Conservation (phyloP, 2,797 vertebrate genomes). For the Sciurus carolinensis region DNA sequence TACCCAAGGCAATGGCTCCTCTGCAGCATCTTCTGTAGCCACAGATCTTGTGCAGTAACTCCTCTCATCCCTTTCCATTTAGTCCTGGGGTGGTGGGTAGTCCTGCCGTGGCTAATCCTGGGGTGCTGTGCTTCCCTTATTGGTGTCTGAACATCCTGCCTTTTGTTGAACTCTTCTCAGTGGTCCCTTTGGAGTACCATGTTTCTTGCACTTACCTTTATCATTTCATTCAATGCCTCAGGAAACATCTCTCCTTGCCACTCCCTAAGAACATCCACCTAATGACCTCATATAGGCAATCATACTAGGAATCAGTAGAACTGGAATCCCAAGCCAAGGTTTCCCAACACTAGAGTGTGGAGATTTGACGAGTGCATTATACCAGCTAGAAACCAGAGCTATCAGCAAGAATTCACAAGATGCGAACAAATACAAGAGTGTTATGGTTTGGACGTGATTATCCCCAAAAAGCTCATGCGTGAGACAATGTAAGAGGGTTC, state of each 20-base stretch:
- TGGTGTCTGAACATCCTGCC: not conserved
- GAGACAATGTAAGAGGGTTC: too few species aligned
- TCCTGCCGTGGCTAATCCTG: not conserved
- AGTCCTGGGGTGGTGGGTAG: not conserved
- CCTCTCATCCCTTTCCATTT: not conserved
- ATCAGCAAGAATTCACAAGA: slow-evolving; percentile 39
- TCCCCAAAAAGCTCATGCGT: too few species aligned
- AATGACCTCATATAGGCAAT: not conserved
- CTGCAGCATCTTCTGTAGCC: not conserved
- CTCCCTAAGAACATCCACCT: not conserved
- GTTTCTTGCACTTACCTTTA: not conserved
- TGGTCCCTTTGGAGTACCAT: not conserved
- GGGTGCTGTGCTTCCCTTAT: not conserved
- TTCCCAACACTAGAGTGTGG: not conserved
- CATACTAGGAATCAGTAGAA: not conserved
- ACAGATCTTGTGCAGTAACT: not conserved
- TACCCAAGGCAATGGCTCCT: not conserved
- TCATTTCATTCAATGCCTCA: not conserved
- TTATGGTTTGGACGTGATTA: too few species aligned
- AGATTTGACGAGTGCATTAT: not conserved
- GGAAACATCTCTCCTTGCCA: not conserved
- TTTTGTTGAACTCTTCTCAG: not conserved
- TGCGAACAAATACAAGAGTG: not conserved
- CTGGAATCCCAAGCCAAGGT: not conserved
- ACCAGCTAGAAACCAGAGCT: not conserved